Conservation (phyloP, 2,797 vertebrate species). For the Betta splendens region DNA sequence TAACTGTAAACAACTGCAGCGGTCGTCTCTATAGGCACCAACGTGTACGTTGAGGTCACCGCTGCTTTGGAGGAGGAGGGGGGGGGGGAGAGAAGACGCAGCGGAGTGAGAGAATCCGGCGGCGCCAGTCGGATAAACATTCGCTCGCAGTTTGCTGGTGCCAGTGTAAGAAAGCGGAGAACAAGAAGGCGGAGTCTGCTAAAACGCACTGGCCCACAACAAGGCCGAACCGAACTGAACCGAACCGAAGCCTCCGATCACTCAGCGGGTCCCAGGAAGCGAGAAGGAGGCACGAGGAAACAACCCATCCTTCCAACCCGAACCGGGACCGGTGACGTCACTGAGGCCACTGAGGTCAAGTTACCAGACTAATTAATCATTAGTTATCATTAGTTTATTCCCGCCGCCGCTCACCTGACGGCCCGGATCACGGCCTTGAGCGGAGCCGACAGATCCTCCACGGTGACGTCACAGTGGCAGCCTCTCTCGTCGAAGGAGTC, state of each 20-base stretch:
- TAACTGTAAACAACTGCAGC: neutral
- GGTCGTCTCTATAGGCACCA: no score
- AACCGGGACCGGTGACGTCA: no score
- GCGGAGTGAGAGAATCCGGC: slow-evolving; percentile 42
- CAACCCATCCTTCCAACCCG: neutral
- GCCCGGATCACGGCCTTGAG: slow-evolving; percentile 96
- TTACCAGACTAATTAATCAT: no score
- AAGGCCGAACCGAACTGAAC: neutral
- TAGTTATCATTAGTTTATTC: no score
- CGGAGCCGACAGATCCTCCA: slow-evolving; percentile 93
- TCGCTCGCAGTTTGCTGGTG: slow-evolving; percentile 45
- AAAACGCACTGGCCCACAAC: slow-evolving; percentile 14
- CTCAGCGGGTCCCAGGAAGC: slow-evolving; percentile 21
- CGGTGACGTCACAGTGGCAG: slow-evolving; percentile 94
- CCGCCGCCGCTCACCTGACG: slow-evolving; percentile 92
- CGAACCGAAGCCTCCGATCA: no score
- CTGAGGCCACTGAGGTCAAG: no score
- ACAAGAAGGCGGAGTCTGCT: slow-evolving; percentile 31
- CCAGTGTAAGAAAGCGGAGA: slow-evolving; percentile 47
- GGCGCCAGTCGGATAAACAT: slow-evolving; percentile 50
- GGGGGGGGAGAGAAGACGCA: slow-evolving; percentile 26
- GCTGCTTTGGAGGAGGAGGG: slow-evolving; percentile 16
- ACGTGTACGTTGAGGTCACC: neutral
- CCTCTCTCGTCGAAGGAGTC: slow-evolving; percentile 93
- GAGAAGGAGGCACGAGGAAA: neutral